Base-by-base conservation (phyloP, 2,888 invertebrate species). In the Eupithecia tripunctaria region DNA sequence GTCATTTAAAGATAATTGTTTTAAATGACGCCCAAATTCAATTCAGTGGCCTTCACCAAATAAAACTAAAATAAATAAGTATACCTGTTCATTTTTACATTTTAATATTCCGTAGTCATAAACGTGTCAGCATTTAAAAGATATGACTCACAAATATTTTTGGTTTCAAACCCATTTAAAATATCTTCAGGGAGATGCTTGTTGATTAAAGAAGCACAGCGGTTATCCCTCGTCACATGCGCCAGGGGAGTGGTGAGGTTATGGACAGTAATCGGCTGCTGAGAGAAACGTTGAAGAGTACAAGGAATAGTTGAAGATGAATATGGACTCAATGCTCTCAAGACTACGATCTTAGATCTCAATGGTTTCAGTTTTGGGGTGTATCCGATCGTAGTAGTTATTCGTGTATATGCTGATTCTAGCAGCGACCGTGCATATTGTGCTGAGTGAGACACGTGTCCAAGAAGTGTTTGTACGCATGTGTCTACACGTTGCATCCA, bases 71-170 rank as follows among this genome's bases (percentile, higher is more conserved):
- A n/a, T 47, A 21, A 18, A 47, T 47, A 47, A 43, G 7, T 5
- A 47, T 7, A 21, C n/a, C n/a, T 10, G 0, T 8, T 21, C 10
- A 21, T 21, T 21, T 12, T 21, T 21, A 3, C 8, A 21, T 51
- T 8, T 51, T 51, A 51, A 21, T 51, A 51, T 51, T 21, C 51
- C 21, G 51, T 51, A 21, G 21, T 72, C 83, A 85, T 84, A 69
- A 84, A 85, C 0, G 78, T 73, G 21, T 85, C 81, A 0, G 80
- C 76, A 38, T 84, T 84, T 3, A 82, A 56, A 0, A 86, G 68
- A 67, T 88, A 90, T 0, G 87, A 82, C 18, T 88, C 86, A 66
- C 90, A 90, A 2, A 86, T 78, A 64, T 89, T 89, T 62, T 75
- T 85, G 3, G 80, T 81, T 7, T 87, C 78, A 62, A 86, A 91